Base-by-base conservation (phyloP, 1,140 invertebrate species). In the Zelostemma sp. region DNA sequence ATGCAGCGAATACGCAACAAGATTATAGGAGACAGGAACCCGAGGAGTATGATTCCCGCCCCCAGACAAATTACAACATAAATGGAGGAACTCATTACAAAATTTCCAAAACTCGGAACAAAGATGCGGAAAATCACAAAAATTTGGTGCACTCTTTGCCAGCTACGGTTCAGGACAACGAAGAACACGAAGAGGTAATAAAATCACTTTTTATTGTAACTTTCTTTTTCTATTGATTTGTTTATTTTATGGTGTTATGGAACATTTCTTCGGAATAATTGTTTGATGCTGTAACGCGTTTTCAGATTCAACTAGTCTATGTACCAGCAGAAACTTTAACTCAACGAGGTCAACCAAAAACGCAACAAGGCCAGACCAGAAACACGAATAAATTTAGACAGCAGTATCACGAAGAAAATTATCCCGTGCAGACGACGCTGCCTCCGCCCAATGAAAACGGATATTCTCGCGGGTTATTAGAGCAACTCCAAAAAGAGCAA, bases 281-380 rank as follows among this genome's bases (percentile, higher is more conserved):
- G n/a, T n/a, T n/a, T n/a, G n/a, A n/a, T n/a, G n/a, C n/a, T n/a
- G n/a, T n/a, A n/a, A n/a, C n/a, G n/a, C n/a, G n/a, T n/a, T 71
- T 67, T 6, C n/a, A 92, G 84, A 89, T 94, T 11, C 92, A 94
- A 77, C 75, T 94, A 41, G 82, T 94, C 0, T 95, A 94, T 73
- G 92, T 95, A 1, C 93, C 93, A 9, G 86, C 93, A 21, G 92
- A 95, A 75, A 91, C 90, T 0, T 79, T 94, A 8, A 89, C 89
- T 49, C 87, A 89, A 80, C 87, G 89, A 61, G 76, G 76, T 53
- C 80, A 84, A 31, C 11, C 61, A 3, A 84, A 85, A 54, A 75
- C 77, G 35, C 62, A 67, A 0, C 65, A 69, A 47, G 77, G 68
- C 35, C 77, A 75, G 28, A 57, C 78, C 15, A 74, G 57, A 54